These are phyloP conservation scores for Saccostrea echinata DNA, from an alignment of 1,140 invertebrate species.

Conservation along the genomic window DNA sequence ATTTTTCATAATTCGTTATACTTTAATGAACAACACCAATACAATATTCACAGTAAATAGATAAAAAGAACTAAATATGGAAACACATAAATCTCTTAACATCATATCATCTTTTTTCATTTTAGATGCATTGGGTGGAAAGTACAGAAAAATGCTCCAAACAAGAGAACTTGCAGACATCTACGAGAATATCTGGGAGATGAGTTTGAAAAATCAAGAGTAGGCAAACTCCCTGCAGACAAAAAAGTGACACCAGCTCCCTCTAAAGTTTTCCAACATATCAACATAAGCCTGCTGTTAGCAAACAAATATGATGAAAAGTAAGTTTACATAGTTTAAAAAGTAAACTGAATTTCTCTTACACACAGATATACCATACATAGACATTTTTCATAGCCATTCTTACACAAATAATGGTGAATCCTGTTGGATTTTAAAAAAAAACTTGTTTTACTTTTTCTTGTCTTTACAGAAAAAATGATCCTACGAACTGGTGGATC, in stretches of 20 bases:
- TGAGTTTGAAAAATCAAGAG: conserved; percentile 68
- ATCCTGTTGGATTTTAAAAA: too few species aligned
- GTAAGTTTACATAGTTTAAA: conserved; percentile 60
- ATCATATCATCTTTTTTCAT: conserved; percentile 29
- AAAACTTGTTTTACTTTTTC: too few species aligned
- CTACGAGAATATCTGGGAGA: conserved; percentile 72
- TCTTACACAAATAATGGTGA: too few species aligned
- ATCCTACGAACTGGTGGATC: conserved; percentile 76
- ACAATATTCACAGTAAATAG: too few species aligned
- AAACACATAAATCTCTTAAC: too few species aligned
- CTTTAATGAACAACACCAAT: too few species aligned
- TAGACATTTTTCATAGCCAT: too few species aligned
- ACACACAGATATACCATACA: too few species aligned
- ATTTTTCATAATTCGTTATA: too few species aligned
- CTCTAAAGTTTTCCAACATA: conserved; percentile 59
- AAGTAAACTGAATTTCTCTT: too few species aligned
- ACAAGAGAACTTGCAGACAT: conserved; percentile 75
- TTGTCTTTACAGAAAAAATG: conserved; percentile 49
- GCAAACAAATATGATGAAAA: conserved; percentile 76
- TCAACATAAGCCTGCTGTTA: conserved; percentile 69
- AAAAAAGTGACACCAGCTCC: conserved; percentile 61
- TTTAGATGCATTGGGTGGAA: conserved; percentile 71
- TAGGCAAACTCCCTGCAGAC: conserved; percentile 58
- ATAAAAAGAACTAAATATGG: too few species aligned
- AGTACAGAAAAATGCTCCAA: conserved; percentile 62